Evolutionary conservation across 2,888 invertebrate genomes (phyloP), one percentile per base, ranked within the genome.

Genomic region (Cephalotes varians): DNA sequence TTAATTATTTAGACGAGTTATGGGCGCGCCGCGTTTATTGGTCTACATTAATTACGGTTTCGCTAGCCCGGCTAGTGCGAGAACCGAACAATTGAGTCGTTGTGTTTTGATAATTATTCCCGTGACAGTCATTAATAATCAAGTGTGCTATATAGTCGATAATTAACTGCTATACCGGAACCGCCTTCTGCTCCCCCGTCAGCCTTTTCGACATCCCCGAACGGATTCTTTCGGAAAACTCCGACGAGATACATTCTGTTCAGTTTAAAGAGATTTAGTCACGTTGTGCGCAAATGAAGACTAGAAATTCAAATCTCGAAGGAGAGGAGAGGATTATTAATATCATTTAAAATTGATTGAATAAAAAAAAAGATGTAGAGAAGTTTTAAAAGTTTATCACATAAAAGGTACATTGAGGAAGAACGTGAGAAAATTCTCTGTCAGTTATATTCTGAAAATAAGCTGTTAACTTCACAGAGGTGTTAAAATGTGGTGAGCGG

Each of bases 41-140:
- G 62, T 81, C 51, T 62, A 82, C 58, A 86, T 87, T 82, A 88
- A 89, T 89, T 89, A 86, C 74, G 65, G 51, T 65, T 58, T 28
- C 58, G 79, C 71, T 74, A 67, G 77, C 31, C 64, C 74, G n/a
- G 84, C 72, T 86, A 83, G 85, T 80, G 64, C 79, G 47, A 25
- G 77, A 64, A 49, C 76, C 64, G 72, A 67, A 79, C 85, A 87
- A 88, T 88, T 49, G 64, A 85, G 77, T 84, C 85, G 81, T 83
- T 84, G 80, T 67, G 80, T 85, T 84, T 86, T 77, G 72, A 85
- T 79, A 81, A 86, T 86, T 82, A 80, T 79, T 65, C 62, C 69
- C 28, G 25, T 77, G 74, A 76, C 44, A 74, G 62, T 80, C 84
- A 84, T 90, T 88, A 87, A 85, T 87, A 81, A 86, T 82, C 49